These are phyloP conservation scores for Leuctra nigra DNA, from an alignment of 2,888 invertebrate genomes.

Conservation along the genomic window DNA sequence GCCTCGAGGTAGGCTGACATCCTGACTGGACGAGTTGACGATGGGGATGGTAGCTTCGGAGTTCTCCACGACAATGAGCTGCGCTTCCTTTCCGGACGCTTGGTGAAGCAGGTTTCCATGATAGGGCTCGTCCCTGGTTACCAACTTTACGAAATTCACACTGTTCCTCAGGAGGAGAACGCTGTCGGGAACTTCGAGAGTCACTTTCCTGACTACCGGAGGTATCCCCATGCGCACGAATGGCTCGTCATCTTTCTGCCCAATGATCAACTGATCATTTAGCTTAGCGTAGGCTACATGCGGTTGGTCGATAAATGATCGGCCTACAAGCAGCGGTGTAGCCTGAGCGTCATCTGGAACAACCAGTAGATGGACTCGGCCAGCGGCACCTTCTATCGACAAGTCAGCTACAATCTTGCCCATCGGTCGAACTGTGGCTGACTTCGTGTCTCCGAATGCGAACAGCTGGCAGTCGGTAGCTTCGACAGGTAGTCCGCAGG, in stretches of 20 bases:
- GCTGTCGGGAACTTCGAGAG: background rate
- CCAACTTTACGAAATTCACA: background rate
- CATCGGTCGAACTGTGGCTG: background rate
- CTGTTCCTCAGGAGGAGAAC: background rate
- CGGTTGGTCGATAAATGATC: background rate
- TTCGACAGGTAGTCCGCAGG: background rate
- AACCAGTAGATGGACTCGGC: background rate
- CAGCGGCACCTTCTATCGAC: background rate
- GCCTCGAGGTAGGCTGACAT: background rate
- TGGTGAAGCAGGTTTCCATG: too few species aligned
- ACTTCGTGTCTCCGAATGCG: background rate
- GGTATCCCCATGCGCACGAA: background rate
- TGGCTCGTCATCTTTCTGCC: background rate
- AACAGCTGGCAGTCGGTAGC: background rate
- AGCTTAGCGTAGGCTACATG: slow-evolving; percentile 1
- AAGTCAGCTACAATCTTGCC: background rate
- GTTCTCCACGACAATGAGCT: too few species aligned
- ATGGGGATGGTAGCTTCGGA: too few species aligned
- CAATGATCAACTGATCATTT: background rate
- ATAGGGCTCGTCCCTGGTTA: too few species aligned
- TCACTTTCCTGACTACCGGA: background rate
- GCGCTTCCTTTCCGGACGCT: too few species aligned
- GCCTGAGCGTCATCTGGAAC: slow-evolving; percentile 6
- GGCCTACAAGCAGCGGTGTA: background rate
- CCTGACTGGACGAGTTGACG: too few species aligned